A percentile compares a stretch with the other conserved stretches of the same genome.
These are phyloP conservation scores for Bolborhynchus lineola DNA, from an alignment of 2,113 vertebrate species.

Conservation along the genomic window DNA sequence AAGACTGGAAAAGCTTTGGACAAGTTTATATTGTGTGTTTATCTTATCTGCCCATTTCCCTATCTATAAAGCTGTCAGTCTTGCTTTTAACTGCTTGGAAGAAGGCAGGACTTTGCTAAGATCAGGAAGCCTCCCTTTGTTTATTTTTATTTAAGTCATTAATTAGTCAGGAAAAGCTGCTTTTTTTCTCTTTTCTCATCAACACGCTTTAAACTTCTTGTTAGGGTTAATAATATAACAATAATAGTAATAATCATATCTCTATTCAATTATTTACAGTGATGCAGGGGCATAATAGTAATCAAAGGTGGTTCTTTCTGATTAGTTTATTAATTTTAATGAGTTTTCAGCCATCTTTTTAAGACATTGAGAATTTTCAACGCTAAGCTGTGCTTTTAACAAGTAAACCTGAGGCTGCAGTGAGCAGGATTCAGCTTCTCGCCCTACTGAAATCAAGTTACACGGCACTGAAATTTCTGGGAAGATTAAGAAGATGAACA, in stretches of 20 bases:
- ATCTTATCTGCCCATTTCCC: slow-evolving; percentile 33
- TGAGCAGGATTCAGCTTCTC: not conserved
- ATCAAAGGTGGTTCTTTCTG: slow-evolving; percentile 3
- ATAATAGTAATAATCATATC: not conserved
- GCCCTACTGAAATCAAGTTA: not conserved
- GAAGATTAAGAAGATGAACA: not conserved
- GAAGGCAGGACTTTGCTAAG: slow-evolving; percentile 49
- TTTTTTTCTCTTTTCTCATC: slow-evolving; percentile 49
- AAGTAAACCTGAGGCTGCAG: not conserved
- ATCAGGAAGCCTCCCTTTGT: slow-evolving; percentile 42
- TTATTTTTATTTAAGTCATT: slow-evolving; percentile 52
- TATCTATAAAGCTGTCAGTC: slow-evolving; percentile 53
- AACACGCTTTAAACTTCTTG: slow-evolving; percentile 22
- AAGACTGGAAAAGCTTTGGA: slow-evolving; percentile 46
- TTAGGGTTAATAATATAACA: slow-evolving; percentile 39
- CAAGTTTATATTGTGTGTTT: slow-evolving; percentile 35
- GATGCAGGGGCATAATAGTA: not conserved
- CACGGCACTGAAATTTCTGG: not conserved
- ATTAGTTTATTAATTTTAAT: slow-evolving; percentile 41
- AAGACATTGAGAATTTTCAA: not conserved
- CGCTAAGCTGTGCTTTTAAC: not conserved
- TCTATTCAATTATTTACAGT: slow-evolving; percentile 26
- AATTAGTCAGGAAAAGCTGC: slow-evolving; percentile 51
- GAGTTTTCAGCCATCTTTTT: not conserved
- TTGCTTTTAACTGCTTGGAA: slow-evolving; percentile 46